Percentiles rank a stretch among this genome's conserved stretches.
These are phyloP conservation scores for Zosterops borbonicus DNA, from an alignment of 2,113 vertebrate species.

Conservation along the genomic window DNA sequence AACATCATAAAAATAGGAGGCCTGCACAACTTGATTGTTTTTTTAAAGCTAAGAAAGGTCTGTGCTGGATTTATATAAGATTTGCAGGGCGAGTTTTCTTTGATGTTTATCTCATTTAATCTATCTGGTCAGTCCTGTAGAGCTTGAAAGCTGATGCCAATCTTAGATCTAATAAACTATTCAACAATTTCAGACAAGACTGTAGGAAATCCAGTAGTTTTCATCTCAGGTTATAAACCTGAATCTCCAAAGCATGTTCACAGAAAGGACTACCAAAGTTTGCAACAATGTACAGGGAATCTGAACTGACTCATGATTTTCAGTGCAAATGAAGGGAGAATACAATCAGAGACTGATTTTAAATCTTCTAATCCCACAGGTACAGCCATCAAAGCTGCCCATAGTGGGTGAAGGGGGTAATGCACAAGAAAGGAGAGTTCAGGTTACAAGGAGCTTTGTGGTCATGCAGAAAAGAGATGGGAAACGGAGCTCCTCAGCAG, in stretches of 20 bases:
- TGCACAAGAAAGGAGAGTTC: background rate
- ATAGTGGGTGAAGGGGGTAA: background rate
- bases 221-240: background rate
- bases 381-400: accelerated
- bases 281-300: background rate
- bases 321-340: background rate
- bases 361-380: background rate
- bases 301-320: background rate
- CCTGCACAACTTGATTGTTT: background rate
- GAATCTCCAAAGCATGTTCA: background rate
- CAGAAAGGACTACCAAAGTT: background rate
- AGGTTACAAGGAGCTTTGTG: background rate
- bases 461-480: background rate
- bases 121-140: background rate
- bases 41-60: background rate
- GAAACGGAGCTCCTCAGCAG: background rate
- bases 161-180: background rate
- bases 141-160: background rate
- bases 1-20: background rate
- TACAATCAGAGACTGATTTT: background rate
- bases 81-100: background rate
- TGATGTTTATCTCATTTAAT: background rate
- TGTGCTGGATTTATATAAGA: background rate
- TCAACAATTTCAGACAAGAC: background rate
- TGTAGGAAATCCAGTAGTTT: background rate